Evolutionary conservation across 2,888 invertebrate genomes (phyloP).

Genomic region (Aphidius colemani): DNA sequence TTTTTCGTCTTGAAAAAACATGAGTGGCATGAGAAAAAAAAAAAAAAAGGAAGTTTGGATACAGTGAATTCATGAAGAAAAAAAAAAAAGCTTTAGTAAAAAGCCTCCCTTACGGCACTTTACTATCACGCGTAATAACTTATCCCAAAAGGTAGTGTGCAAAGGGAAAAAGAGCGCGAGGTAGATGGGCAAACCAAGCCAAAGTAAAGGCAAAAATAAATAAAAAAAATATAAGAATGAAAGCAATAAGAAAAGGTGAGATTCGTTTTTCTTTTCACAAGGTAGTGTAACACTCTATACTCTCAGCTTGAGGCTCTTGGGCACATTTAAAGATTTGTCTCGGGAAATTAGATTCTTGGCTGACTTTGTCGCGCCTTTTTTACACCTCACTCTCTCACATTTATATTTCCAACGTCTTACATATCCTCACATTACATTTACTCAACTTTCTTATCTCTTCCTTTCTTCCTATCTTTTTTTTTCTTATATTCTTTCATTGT

Average conservation of each 20-base stretch:
- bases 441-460: constrained; percentile 17
- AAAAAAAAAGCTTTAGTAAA: constrained; percentile 13
- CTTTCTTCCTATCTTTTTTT: constrained; percentile 16
- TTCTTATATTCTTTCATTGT: constrained; percentile 5
- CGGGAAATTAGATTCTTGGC: constrained; percentile 57
- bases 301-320: constrained; percentile 42
- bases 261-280: constrained; percentile 32
- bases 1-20: constrained; percentile 7
- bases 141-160: constrained; percentile 31
- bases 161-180: constrained; percentile 20
- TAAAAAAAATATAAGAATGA: constrained; percentile 21
- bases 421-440: constrained; percentile 27
- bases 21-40: background rate
- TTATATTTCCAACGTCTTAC: constrained; percentile 18
- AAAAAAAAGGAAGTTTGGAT: background rate
- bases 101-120: constrained; percentile 22
- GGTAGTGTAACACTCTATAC: constrained; percentile 30
- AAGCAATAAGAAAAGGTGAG: constrained; percentile 23
- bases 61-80: constrained; percentile 16
- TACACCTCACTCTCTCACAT: constrained; percentile 26
- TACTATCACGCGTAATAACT: constrained; percentile 30
- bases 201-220: constrained; percentile 17
- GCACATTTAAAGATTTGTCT: constrained; percentile 57
- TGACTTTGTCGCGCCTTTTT: constrained; percentile 47
- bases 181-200: constrained; percentile 23